Conservation (phyloP, 2,113 vertebrate species). For the Albula glossodonta region DNA sequence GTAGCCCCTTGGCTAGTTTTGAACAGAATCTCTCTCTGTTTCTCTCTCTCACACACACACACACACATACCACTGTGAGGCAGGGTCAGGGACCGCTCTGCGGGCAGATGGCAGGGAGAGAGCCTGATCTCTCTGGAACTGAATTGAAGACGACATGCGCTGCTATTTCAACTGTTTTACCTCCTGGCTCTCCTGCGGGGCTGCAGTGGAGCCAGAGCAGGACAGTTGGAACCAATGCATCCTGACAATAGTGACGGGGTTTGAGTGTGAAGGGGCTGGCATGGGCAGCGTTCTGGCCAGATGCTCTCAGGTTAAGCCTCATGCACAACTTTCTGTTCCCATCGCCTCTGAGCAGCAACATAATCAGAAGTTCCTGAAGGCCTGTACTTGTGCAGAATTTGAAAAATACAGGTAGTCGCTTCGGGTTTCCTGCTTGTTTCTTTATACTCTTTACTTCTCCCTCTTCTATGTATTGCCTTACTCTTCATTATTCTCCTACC, state of each 20-base stretch:
- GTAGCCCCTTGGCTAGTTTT: too few relatives aligned
- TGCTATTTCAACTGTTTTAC: not conserved
- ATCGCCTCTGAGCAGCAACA: not conserved
- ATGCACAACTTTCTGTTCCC: not conserved
- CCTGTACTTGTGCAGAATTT: not conserved
- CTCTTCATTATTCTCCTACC: too few relatives aligned
- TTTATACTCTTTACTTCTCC: too few relatives aligned
- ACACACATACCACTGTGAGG: not conserved
- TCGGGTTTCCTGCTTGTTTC: not conserved
- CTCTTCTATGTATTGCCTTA: too few relatives aligned
- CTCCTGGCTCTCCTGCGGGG: not conserved
- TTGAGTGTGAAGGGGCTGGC: not conserved
- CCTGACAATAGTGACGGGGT: not conserved
- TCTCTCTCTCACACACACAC: not conserved
- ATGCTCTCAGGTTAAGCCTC: not conserved
- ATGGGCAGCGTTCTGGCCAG: not conserved
- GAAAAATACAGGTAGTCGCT: not conserved
- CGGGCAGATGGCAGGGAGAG: not conserved
- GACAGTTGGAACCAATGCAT: not conserved
- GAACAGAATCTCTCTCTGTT: not conserved
- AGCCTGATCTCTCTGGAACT: not conserved
- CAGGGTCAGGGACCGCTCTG: not conserved
- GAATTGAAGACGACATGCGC: constrained; percentile 11
- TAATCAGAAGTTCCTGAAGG: not conserved
- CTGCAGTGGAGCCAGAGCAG: not conserved